Evolutionary conservation across 2,888 invertebrate species (phyloP).

Genomic region (Pseudeuparius sepicola): DNA sequence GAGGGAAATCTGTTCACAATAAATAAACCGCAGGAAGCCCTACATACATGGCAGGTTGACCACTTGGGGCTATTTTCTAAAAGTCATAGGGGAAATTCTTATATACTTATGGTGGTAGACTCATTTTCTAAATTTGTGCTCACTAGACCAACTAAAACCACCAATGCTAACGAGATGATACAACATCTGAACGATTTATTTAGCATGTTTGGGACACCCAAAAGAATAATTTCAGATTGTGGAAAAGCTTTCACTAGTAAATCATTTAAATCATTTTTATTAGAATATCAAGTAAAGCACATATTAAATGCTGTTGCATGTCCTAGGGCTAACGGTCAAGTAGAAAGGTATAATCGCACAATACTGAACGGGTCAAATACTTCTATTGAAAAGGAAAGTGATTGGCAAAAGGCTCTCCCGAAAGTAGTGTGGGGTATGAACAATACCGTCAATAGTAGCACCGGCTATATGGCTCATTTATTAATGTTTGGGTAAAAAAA

Average conservation of each 20-base stretch:
- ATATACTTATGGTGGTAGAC: conserved; percentile 17
- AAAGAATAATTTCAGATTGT: conserved; percentile 16
- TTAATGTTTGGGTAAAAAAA: conserved; percentile 15
- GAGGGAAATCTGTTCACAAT: conserved; percentile 18
- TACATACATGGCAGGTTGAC: conserved; percentile 20
- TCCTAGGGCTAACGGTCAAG: conserved; percentile 17
- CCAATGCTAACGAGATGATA: conserved; percentile 14
- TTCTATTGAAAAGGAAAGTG: conserved; percentile 12
- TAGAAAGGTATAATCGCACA: conserved; percentile 17
- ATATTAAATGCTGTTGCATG: conserved; percentile 13
- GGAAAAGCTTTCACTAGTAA: conserved; percentile 16
- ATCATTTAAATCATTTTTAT: conserved; percentile 13
- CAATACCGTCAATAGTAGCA: conserved; percentile 11
- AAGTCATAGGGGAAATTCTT: conserved; percentile 10
- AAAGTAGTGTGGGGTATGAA: conserved; percentile 14
- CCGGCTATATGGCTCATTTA: conserved; percentile 8
- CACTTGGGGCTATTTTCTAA: conserved; percentile 17
- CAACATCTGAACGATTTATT: conserved; percentile 16
- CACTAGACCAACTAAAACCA: conserved; percentile 14
- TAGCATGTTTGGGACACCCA: conserved; percentile 17
- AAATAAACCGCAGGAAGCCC: conserved; percentile 14
- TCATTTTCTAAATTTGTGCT: conserved; percentile 17
- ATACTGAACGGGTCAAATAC: conserved; percentile 11
- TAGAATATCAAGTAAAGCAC: conserved; percentile 13
- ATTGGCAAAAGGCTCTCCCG: conserved; percentile 13